Percentiles rank a stretch among this genome's conserved stretches.
These are phyloP conservation scores for Redunca redunca DNA, from an alignment of 2,113 vertebrate genomes.

Conservation along the genomic window DNA sequence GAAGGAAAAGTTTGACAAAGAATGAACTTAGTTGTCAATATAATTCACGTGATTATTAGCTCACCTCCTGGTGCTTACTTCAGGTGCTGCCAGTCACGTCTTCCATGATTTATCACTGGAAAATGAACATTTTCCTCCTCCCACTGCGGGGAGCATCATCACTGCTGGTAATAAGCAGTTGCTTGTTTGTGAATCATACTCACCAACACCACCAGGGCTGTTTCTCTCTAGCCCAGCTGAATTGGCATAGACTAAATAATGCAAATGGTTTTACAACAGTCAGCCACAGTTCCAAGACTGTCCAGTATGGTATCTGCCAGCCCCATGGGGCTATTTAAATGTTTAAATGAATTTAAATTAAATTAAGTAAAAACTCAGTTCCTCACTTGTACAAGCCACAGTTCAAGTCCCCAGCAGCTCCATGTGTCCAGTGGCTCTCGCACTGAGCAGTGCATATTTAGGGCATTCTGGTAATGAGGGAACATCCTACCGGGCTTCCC, in stretches of 20 bases:
- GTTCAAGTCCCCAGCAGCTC: background rate
- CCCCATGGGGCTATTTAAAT: background rate
- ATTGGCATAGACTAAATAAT: background rate
- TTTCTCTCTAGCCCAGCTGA: background rate
- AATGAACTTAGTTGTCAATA: background rate
- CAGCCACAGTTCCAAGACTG: background rate
- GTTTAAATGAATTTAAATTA: background rate
- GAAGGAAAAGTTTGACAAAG: background rate
- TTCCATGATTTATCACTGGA: background rate
- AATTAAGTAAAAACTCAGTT: background rate
- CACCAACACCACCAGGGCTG: accelerated
- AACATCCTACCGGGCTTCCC: background rate
- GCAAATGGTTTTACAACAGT: background rate
- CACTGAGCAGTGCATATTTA: background rate
- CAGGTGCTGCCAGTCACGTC: background rate
- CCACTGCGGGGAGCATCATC: background rate
- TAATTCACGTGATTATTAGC: background rate
- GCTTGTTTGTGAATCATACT: background rate
- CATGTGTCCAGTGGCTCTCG: background rate
- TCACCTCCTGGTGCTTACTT: background rate
- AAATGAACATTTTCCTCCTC: background rate
- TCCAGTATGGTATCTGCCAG: background rate
- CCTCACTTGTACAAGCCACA: background rate
- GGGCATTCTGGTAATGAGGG: background rate
- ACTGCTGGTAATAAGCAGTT: background rate